phyloP scores from a whole-genome alignment of 2,888 invertebrate genomes.

The Amblyjoppa fuscipennis region DNA sequence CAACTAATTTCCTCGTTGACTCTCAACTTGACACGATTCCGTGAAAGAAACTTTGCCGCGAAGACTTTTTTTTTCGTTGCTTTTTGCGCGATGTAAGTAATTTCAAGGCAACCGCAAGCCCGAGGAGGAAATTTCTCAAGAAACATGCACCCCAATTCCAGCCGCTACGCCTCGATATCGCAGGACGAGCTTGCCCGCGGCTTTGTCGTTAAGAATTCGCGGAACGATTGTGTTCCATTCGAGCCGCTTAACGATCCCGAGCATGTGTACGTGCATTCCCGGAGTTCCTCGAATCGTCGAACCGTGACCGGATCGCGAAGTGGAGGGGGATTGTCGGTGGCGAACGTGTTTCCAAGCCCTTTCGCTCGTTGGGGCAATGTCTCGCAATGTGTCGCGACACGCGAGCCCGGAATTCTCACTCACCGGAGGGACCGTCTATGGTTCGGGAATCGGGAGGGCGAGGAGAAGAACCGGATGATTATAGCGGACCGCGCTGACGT shows the following conservation, averaged over 20 bases:
- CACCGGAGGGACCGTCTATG: conserved; percentile 25
- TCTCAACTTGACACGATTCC: conserved; percentile 61
- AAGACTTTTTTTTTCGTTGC: background rate
- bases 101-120: conserved; percentile 6
- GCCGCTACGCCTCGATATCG: background rate
- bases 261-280: background rate
- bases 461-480: conserved; percentile 2
- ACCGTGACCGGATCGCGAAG: conserved; percentile 26
- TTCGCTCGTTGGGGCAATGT: conserved; percentile 28
- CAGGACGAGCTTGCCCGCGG: background rate
- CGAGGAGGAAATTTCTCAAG: background rate
- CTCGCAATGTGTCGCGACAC: conserved; percentile 50
- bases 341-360: conserved; percentile 28
- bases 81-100: background rate
- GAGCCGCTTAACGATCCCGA: background rate
- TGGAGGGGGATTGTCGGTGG: conserved; percentile 13
- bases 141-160: too few relatives aligned
- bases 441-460: background rate
- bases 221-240: background rate
- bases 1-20: conserved; percentile 57
- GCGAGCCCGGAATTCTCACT: conserved; percentile 50
- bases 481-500: conserved; percentile 42
- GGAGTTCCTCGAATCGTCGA: conserved; percentile 42
- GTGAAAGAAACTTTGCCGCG: conserved; percentile 38
- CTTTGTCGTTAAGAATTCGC: background rate